Evolutionary conservation across 2,888 invertebrate genomes (phyloP).

Genomic region (Stramonita haemastoma): DNA sequence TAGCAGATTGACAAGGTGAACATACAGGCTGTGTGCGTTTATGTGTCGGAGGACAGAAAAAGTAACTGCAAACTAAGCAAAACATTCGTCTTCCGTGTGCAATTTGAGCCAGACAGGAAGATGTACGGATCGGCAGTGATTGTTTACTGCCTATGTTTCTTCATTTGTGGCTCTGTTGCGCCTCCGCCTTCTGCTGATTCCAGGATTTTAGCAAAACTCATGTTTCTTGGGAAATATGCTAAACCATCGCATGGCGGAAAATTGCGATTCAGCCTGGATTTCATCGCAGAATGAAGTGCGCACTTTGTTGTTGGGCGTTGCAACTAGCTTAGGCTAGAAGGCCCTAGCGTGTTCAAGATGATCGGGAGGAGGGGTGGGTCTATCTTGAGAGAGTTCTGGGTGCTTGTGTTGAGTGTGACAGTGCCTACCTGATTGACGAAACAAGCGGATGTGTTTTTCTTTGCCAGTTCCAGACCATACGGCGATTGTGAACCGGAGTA

Average conservation of each 20-base stretch:
- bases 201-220: neutral
- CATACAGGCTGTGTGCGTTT: neutral
- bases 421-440: neutral
- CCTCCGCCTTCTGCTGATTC: neutral
- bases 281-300: conserved; percentile 2
- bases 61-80: neutral
- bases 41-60: conserved; percentile 24
- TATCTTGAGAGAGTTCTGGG: too few relatives aligned
- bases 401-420: neutral
- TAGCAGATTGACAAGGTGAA: neutral
- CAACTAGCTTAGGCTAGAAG: neutral
- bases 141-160: conserved; percentile 40
- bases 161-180: neutral
- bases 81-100: conserved; percentile 44
- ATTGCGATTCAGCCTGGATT: neutral
- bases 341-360: conserved; percentile 5
- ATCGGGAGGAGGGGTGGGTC: neutral
- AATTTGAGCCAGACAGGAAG: conserved; percentile 27
- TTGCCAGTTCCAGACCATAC: neutral
- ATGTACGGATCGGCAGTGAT: conserved; percentile 38
- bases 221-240: neutral
- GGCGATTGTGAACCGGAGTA: too few relatives aligned
- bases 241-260: neutral
- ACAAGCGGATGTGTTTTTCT: neutral
- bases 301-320: neutral